These are phyloP conservation scores for Sepioteuthis lessoniana DNA, from an alignment of 2,888 invertebrate species.

Conservation along the genomic window DNA sequence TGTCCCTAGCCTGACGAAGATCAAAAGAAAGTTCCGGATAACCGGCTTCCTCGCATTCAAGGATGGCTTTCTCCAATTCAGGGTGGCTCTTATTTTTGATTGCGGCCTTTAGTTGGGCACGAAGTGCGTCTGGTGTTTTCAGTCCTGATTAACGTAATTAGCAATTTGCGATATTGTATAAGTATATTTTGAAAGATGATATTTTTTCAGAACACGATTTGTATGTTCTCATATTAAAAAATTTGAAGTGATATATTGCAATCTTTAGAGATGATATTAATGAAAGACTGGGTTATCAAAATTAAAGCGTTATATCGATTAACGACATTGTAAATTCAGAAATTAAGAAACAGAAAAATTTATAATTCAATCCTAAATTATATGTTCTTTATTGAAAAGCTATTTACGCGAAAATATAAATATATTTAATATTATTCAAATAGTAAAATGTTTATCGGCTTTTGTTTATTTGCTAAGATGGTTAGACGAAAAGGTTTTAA, in stretches of 20 bases:
- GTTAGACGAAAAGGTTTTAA: background rate
- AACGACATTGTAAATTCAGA: too few species aligned
- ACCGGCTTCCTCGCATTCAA: background rate
- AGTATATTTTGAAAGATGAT: background rate
- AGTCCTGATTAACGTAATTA: background rate
- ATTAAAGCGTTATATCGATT: too few species aligned
- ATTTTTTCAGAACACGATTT: background rate
- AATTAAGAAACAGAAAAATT: too few species aligned
- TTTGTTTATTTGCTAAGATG: background rate
- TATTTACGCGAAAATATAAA: too few species aligned
- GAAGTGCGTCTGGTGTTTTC: background rate
- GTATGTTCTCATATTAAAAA: background rate
- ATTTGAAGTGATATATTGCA: background rate
- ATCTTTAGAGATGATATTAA: too few species aligned
- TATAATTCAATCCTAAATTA: too few species aligned
- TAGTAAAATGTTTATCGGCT: background rate
- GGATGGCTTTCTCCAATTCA: background rate
- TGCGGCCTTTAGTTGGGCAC: background rate
- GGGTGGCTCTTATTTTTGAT: background rate
- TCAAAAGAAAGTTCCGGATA: constrained; percentile 2
- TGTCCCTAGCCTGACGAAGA: background rate
- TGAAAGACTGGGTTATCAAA: too few species aligned
- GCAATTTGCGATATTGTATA: too few species aligned
- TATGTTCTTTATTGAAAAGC: too few species aligned
- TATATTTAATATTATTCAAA: too few species aligned